Percentiles rank a stretch among this genome's conserved stretches.
These are phyloP conservation scores for Cepaea hortensis DNA, from an alignment of 2,888 invertebrate species.

Conservation along the genomic window DNA sequence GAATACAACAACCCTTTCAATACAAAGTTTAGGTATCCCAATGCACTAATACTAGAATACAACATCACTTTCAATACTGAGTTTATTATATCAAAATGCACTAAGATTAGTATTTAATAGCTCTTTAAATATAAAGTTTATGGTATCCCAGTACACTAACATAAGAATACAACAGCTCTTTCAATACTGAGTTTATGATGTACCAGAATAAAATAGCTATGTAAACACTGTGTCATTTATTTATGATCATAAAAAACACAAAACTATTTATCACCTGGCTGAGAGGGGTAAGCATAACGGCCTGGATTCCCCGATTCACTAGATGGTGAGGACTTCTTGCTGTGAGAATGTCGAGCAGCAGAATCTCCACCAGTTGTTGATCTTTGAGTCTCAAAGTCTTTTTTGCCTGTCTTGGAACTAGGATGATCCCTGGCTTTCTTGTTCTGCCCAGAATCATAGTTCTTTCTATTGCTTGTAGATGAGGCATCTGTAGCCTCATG, in stretches of 20 bases:
- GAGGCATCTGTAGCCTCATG: constrained; percentile 41
- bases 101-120: no score
- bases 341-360: constrained; percentile 29
- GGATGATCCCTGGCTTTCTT: not conserved
- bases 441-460: constrained; percentile 6
- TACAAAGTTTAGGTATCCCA: no score
- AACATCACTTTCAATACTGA: no score
- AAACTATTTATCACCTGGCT: not conserved
- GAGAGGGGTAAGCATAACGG: not conserved
- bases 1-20: no score
- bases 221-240: no score
- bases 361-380: not conserved
- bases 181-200: no score
- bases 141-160: no score
- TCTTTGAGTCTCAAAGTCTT: not conserved
- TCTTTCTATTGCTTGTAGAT: constrained; percentile 25
- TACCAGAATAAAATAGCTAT: no score
- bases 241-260: not conserved
- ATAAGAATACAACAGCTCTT: no score
- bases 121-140: no score
- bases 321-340: constrained; percentile 27
- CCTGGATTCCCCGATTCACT: constrained; percentile 9
- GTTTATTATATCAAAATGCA: no score
- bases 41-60: no score
- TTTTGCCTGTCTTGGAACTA: not conserved